Conservation (phyloP, 2,113 vertebrate species). For the Hippocampus abdominalis region DNA sequence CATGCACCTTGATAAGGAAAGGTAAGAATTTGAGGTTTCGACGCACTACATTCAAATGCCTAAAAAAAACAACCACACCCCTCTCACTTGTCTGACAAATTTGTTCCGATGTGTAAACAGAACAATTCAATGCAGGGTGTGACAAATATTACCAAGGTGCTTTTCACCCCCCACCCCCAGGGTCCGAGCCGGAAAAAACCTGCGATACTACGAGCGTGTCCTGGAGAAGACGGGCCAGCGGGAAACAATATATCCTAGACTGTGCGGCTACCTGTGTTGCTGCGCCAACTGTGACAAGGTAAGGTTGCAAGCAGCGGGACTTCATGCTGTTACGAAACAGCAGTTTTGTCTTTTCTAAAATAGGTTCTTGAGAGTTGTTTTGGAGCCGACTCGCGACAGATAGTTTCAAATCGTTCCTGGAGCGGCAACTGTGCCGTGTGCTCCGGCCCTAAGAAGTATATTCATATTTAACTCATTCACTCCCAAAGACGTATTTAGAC, state of each 20-base stretch:
- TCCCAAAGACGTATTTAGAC: too few species aligned
- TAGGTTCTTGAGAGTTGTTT: too few species aligned
- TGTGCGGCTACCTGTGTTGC: constrained; percentile 83
- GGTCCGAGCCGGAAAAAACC: constrained; percentile 81
- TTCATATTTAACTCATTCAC: not conserved
- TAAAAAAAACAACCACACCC: not conserved
- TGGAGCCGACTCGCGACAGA: too few species aligned
- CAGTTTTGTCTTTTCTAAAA: too few species aligned
- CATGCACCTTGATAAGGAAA: constrained; percentile 79
- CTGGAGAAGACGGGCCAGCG: constrained; percentile 65
- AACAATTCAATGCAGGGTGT: not conserved
- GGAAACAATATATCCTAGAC: constrained; percentile 75
- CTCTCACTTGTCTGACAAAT: not conserved
- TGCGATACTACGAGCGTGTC: constrained; percentile 79
- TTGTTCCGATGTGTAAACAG: not conserved
- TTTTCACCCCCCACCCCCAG: constrained; percentile 52
- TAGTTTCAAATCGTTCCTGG: too few species aligned
- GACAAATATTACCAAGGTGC: not conserved
- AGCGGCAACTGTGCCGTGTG: too few species aligned
- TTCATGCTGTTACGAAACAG: not conserved
- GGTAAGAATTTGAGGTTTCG: constrained; percentile 59
- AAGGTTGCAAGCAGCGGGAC: constrained; percentile 33
- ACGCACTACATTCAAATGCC: not conserved
- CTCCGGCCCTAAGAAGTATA: not conserved
- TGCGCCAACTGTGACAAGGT: constrained; percentile 79